Evolutionary conservation across 2,888 invertebrate species (phyloP).

Genomic region (Cantharis nigra): DNA sequence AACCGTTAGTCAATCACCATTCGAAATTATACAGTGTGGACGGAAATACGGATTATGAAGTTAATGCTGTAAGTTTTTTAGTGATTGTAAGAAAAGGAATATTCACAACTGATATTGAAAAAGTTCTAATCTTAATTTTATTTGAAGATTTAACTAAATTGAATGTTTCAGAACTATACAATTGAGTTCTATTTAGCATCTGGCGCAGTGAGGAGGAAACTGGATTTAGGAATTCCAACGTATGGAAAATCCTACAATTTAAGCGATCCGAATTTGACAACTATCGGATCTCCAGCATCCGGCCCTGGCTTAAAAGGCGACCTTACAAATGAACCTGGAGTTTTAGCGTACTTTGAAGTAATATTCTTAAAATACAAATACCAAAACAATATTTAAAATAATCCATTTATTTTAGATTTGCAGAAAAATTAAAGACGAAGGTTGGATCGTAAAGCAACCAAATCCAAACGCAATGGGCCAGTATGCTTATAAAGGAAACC

Average conservation of each 20-base stretch:
- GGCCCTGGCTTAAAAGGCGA: neutral
- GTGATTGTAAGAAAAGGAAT: too few species aligned
- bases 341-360: neutral
- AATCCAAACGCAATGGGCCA: slow-evolving; percentile 78
- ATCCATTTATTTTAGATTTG: neutral
- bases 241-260: neutral
- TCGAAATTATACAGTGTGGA: slow-evolving; percentile 82
- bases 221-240: slow-evolving; percentile 68
- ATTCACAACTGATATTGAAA: too few species aligned
- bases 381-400: neutral
- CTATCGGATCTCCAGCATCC: neutral
- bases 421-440: neutral
- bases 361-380: neutral
- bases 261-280: neutral
- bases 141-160: too few species aligned
- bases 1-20: slow-evolving; percentile 19
- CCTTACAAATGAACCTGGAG: neutral
- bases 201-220: slow-evolving; percentile 61
- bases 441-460: neutral
- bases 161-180: neutral
- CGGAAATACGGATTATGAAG: slow-evolving; percentile 74
- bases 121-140: too few species aligned
- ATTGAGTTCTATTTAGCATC: neutral
- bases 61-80: neutral
- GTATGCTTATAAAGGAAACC: slow-evolving; percentile 79